A percentile compares a stretch with the other conserved stretches of the same genome.
phyloP scores from a whole-genome alignment of 1,140 invertebrate species.

The Oscheius sp. region DNA sequence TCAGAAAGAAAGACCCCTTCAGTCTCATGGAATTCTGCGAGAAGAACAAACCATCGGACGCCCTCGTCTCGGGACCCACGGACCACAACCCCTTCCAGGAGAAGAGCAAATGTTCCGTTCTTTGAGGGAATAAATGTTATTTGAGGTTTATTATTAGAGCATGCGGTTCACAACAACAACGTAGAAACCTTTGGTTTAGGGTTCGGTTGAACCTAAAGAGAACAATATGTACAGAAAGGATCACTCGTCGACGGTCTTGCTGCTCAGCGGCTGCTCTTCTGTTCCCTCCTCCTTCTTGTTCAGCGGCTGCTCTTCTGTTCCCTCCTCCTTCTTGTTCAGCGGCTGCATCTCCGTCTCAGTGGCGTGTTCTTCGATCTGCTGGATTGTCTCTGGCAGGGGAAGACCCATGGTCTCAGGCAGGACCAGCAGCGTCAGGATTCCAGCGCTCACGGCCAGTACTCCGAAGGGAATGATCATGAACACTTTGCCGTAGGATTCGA shows the following conservation, averaged over 20 bases:
- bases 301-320: not conserved
- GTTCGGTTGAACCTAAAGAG: not conserved
- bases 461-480: constrained; percentile 56
- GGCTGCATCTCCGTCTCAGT: not conserved
- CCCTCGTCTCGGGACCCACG: not conserved
- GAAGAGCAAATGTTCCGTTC: not conserved
- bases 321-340: not conserved
- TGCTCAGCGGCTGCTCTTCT: not conserved
- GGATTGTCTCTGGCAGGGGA: constrained; percentile 56
- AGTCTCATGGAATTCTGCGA: not conserved
- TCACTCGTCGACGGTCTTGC: too few species aligned
- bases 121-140: not conserved
- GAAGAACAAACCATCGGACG: not conserved
- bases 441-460: constrained; percentile 47
- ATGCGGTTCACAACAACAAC: not conserved
- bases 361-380: constrained; percentile 40
- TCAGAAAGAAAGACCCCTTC: not conserved
- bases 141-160: not conserved
- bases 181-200: not conserved
- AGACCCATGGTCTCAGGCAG: constrained; percentile 56
- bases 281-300: not conserved
- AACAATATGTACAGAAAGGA: not conserved
- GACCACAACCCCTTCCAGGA: not conserved
- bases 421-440: constrained; percentile 48
- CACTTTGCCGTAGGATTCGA: constrained; percentile 47